Base-by-base conservation (phyloP, 2,797 vertebrate genomes). In the Brachyrhaphis roseni region DNA sequence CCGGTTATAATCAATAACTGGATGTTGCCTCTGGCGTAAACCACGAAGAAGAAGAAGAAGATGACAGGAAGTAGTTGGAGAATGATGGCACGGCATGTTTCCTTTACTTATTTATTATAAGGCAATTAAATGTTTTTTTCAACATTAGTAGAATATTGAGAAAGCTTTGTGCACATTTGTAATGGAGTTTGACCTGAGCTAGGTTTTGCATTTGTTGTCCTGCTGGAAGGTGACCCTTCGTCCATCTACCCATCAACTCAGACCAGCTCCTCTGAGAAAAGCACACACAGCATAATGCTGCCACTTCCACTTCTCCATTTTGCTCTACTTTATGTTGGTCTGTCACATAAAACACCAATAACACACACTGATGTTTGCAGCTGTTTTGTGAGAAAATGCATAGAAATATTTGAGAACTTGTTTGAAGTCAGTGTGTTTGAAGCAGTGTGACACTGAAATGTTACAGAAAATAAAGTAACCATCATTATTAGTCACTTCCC, bases 401-500 rank as follows among this genome's bases (percentile, higher is more conserved):
- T 18, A 11, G 7, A 31, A 66, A 70, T 7, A 12, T 70, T 70
- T 15, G 23, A 55, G 26, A 45, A 70, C 36, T 23, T 39, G 23
- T 70, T 26, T 26, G 20, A 70, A 41, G 23, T 13, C 66, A 26
- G 16, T 36, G 39, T 41, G 39, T 23, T 23, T 26, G 20, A 46
- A 76, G 23, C 31, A 28, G 66, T 46, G 57, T 75, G 66, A 74
- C n/a, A 41, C 7, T 23, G 11, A 18, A 84, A 88, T 85, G 79
- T 85, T 86, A 47, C 20, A 72, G 83, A 86, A 87, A 80, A 73
- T n/a, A 23, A 66, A 66, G 7, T 62, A 80, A 72, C 49, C 68
- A 74, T 71, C 82, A 75, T 77, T 82, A 83, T 88, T 87, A 75
- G 23, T 85, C 88, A 62, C 79, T 82, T 75, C 41, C 53, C n/a